Percentiles rank a stretch among this genome's conserved stretches.
Evolutionary conservation across 1,140 invertebrate species (phyloP).

Genomic region (Drosophila funebris): DNA sequence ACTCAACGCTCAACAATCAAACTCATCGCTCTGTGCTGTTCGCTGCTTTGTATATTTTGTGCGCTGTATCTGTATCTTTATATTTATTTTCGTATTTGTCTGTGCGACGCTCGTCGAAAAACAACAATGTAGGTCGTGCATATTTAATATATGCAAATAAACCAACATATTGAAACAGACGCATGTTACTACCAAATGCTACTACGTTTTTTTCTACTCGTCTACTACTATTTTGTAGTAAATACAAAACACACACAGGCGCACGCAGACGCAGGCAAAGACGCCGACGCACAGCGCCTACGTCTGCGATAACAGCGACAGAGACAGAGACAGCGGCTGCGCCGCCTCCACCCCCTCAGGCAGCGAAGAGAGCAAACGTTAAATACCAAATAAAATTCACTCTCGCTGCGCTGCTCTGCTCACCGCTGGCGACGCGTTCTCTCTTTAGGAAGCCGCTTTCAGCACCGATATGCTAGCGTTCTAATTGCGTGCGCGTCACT

Average conservation of each 20-base stretch:
- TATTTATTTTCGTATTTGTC: constrained; percentile 53
- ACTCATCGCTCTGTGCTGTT: constrained; percentile 3
- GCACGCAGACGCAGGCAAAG: background rate
- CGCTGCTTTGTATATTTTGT: constrained; percentile 35
- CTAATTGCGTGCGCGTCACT: constrained; percentile 60
- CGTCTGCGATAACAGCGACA: constrained; percentile 46
- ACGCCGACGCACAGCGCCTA: constrained; percentile 36
- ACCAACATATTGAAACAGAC: constrained; percentile 48
- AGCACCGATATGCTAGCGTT: constrained; percentile 31
- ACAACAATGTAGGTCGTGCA: constrained; percentile 77
- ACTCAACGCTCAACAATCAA: constrained; percentile 17
- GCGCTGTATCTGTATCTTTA: constrained; percentile 46
- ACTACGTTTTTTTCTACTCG: constrained; percentile 38
- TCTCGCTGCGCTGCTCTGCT: constrained; percentile 52
- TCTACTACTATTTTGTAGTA: constrained; percentile 49
- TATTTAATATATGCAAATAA: constrained; percentile 79
- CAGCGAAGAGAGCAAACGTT: constrained; percentile 24
- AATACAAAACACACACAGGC: constrained; percentile 48
- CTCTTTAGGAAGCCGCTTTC: constrained; percentile 24
- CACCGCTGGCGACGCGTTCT: constrained; percentile 8
- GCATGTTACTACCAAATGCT: constrained; percentile 44
- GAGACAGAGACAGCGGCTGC: background rate
- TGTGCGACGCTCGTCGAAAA: constrained; percentile 47
- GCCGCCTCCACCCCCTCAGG: constrained; percentile 42
- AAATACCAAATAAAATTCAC: constrained; percentile 47